phyloP scores from a whole-genome alignment of 2,797 vertebrate species.

The Darevskia nairensis region DNA sequence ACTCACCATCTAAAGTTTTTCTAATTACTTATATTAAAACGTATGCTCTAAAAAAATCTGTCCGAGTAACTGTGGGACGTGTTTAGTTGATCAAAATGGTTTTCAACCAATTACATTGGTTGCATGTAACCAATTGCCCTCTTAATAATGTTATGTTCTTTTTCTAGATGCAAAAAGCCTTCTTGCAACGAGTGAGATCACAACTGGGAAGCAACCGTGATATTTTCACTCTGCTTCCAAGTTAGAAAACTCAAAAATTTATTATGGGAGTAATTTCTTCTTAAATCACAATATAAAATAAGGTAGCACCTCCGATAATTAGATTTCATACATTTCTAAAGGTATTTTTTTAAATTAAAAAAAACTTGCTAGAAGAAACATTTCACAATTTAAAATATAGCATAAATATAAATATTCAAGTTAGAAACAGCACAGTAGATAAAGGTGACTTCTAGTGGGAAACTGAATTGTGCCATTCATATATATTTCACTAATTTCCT shows the following conservation, averaged over 20 bases:
- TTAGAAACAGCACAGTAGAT: background rate
- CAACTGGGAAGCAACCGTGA: too few relatives aligned
- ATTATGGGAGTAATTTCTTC: background rate
- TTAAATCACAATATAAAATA: conserved; percentile 11
- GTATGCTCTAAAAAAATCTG: background rate
- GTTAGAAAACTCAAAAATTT: background rate
- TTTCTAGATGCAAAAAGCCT: background rate
- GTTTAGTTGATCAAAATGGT: background rate
- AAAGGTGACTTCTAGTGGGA: background rate
- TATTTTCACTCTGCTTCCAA: background rate
- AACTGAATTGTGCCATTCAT: background rate
- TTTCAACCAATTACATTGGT: background rate
- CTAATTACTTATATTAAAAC: background rate
- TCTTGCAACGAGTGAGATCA: background rate
- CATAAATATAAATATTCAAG: conserved; percentile 18
- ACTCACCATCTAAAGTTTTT: background rate
- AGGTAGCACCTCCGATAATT: background rate
- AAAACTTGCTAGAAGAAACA: conserved; percentile 3
- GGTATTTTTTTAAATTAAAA: too few relatives aligned
- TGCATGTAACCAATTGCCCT: background rate
- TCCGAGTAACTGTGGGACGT: background rate
- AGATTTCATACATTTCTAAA: conserved; percentile 15
- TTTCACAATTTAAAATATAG: background rate
- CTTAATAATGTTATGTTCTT: background rate
- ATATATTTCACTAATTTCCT: background rate